These are phyloP conservation scores for Gymnocypris eckloni DNA, from an alignment of 2,797 vertebrate species.

Conservation along the genomic window DNA sequence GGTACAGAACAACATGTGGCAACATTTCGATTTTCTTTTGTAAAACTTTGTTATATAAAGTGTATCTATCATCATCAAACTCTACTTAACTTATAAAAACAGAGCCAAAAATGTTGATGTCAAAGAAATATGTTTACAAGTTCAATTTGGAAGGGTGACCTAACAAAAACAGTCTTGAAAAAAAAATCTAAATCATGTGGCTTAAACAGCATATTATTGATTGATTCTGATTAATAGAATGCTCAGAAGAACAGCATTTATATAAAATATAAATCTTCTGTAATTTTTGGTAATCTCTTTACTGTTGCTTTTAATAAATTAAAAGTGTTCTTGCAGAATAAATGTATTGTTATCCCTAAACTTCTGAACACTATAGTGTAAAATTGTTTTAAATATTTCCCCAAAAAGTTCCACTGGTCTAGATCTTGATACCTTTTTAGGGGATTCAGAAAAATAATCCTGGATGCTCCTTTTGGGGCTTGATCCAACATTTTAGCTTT, in stretches of 20 bases:
- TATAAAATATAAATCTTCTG: not conserved
- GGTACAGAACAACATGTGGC: no score
- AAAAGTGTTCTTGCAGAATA: not conserved
- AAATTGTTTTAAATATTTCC: not conserved
- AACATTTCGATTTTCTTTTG: no score
- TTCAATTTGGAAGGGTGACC: not conserved
- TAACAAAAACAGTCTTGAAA: no score
- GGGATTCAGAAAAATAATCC: slow-evolving; percentile 33
- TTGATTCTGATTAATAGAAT: no score
- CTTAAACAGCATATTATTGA: no score
- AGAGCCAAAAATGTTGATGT: no score
- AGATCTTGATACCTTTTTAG: slow-evolving; percentile 26
- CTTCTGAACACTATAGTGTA: not conserved
- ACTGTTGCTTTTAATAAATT: not conserved
- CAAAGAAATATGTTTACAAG: not conserved
- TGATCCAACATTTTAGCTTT: slow-evolving; percentile 39
- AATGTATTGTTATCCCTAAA: not conserved
- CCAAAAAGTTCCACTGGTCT: not conserved
- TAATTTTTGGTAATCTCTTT: not conserved
- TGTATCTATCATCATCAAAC: not conserved
- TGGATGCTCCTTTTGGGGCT: slow-evolving; percentile 74
- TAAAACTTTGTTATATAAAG: not conserved
- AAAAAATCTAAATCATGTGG: no score
- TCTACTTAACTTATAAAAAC: not conserved
- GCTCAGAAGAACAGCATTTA: not conserved